Percentiles rank a stretch among this genome's conserved stretches.
These are phyloP conservation scores for Trissolcus basalis DNA, from an alignment of 1,140 invertebrate species.

Conservation along the genomic window DNA sequence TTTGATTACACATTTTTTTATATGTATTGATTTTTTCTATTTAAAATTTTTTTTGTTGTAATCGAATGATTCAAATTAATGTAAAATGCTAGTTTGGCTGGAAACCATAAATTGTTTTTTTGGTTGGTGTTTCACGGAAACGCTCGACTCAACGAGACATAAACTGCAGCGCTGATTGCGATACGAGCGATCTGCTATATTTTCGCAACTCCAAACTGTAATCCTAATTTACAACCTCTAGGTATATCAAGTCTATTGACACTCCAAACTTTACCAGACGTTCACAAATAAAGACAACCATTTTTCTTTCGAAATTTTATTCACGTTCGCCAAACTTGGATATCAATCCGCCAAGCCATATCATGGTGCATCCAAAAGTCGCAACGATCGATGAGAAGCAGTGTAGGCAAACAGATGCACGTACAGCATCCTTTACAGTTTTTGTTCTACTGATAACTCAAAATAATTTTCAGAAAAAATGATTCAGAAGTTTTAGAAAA, in stretches of 20 bases:
- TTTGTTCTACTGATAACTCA: too few relatives aligned
- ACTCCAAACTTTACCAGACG: conserved; percentile 25
- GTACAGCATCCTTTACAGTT: too few relatives aligned
- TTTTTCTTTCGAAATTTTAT: conserved; percentile 32
- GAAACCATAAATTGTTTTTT: conserved; percentile 28
- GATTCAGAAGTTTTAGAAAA: too few relatives aligned
- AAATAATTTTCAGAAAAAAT: too few relatives aligned
- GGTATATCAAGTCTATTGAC: conserved; percentile 46
- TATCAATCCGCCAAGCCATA: conserved; percentile 13
- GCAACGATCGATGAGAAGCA: too few relatives aligned
- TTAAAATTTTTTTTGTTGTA: too few relatives aligned
- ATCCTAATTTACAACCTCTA: conserved; percentile 49
- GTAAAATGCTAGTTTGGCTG: too few relatives aligned
- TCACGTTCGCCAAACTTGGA: conserved; percentile 20
- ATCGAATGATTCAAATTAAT: too few relatives aligned
- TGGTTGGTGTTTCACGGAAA: conserved; percentile 21
- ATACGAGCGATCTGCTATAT: conserved; percentile 42
- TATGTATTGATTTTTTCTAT: too few relatives aligned
- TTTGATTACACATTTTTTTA: too few relatives aligned
- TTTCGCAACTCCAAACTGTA: conserved; percentile 49
- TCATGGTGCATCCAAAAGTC: too few relatives aligned
- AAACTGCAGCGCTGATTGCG: conserved; percentile 37
- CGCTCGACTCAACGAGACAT: conserved; percentile 41
- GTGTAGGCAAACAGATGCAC: too few relatives aligned
- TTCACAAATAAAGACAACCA: conserved; percentile 41